Evolutionary conservation across 2,797 vertebrate species (phyloP), one percentile per base, ranked within the genome.

Genomic region (Cirrhinus molitorella): DNA sequence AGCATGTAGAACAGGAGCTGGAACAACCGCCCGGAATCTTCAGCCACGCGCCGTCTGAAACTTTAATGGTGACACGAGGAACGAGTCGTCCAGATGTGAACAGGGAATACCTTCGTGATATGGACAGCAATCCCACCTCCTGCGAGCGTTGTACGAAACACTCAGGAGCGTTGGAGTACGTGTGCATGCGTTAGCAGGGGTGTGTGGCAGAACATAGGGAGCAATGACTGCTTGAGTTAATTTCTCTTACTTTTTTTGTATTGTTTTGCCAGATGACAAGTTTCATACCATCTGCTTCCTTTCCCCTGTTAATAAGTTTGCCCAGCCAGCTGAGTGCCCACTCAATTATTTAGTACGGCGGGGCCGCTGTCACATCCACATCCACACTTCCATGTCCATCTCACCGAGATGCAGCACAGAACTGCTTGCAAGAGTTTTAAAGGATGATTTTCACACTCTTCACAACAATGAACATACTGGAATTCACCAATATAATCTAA

Each of bases 41-140:
- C 45, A 86, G 83, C 94, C 91, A 66, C 92, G 88, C 71, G 83
- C 90, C 78, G 83, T 78, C 92, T 96, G 89, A 96, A 95, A 95
- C 89, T 95, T 95, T 95, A 96, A 96, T 96, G 94, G 63, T 7
- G 85, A 94, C 93, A 94, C 16, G 85, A 88, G 85, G 81, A 91
- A 88, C 85, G 89, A 83, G 67, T 66, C 8, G 31, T 88, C 88
- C 83, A 87, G 81, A 87, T 88, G 89, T 90, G 91, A 89, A 87
- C 78, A 78, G 91, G 90, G 91, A 93, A 89, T 85, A 87, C 80
- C 80, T 87, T 67, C 7, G 31, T 49, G 23, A 84, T 74, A 43
- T 31, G 23, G 79, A 86, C 85, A 87, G 85, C 75, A 85, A 90
- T 90, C 85, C 78, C 34, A 71, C 73, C 59, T 80, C 84, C 82